phyloP scores from a whole-genome alignment of 1,140 invertebrate species.

The Lethrus apterus region DNA sequence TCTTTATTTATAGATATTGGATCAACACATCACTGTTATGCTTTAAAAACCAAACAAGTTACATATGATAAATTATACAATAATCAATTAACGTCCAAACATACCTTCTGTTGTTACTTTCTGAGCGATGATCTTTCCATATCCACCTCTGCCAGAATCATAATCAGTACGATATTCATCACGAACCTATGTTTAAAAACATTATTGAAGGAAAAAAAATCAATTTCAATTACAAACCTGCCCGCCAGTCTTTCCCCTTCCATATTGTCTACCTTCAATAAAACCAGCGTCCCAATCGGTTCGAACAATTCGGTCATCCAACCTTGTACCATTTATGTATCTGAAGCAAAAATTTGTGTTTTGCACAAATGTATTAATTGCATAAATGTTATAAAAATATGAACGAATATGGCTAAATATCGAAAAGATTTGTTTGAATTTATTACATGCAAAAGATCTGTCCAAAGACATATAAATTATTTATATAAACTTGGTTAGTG shows the following conservation, averaged over 20 bases:
- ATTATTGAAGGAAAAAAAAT: constrained; percentile 12
- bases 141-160: constrained; percentile 93
- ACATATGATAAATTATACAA: background rate
- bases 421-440: too few species aligned
- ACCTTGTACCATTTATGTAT: constrained; percentile 92
- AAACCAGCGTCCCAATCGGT: constrained; percentile 99
- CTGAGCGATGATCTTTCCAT: constrained; percentile 88
- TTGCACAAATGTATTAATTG: too few species aligned
- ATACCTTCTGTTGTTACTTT: constrained; percentile 50
- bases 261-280: constrained; percentile 96
- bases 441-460: too few species aligned
- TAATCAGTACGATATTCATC: constrained; percentile 98
- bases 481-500: background rate
- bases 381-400: background rate
- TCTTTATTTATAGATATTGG: background rate
- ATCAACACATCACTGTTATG: too few species aligned
- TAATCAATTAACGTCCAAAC: constrained; percentile 19
- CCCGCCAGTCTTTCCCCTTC: constrained; percentile 95
- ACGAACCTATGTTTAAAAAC: constrained; percentile 66
- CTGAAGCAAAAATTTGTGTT: too few species aligned
- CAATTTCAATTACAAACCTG: constrained; percentile 59
- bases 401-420: background rate
- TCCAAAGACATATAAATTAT: too few species aligned
- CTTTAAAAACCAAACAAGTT: background rate
- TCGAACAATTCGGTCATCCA: constrained; percentile 95